Percentiles rank a stretch among this genome's conserved stretches.
Conservation (phyloP, 2,797 vertebrate species). For the Zalophus californianus region DNA sequence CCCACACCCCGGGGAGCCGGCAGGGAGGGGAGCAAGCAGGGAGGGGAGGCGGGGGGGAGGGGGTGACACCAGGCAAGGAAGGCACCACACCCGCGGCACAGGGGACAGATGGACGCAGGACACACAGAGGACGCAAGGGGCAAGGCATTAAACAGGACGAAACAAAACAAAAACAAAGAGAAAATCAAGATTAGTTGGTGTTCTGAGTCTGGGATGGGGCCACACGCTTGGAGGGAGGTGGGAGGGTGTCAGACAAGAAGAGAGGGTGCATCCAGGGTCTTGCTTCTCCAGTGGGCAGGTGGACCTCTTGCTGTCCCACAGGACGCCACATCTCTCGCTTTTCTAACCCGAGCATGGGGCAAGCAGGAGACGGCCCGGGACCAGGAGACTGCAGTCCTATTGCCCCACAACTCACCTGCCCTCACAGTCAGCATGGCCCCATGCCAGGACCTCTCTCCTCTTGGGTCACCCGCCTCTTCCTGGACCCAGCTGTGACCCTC, state of each 20-base stretch:
- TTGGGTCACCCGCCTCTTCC: not conserved
- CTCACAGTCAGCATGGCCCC: not conserved
- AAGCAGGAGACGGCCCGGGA: not conserved
- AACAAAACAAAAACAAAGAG: conserved; percentile 82
- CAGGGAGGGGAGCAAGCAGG: conserved; percentile 66
- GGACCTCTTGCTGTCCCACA: not conserved
- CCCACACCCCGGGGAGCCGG: conserved; percentile 76
- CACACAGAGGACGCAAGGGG: conserved; percentile 65
- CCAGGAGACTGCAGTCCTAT: not conserved
- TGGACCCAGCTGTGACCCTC: not conserved
- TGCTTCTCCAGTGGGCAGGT: not conserved
- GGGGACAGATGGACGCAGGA: conserved; percentile 68
- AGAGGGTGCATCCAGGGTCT: not conserved
- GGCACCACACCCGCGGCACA: conserved; percentile 76
- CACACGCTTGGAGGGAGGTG: not conserved
- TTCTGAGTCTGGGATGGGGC: not conserved
- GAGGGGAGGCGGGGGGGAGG: conserved; percentile 34
- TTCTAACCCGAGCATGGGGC: not conserved
- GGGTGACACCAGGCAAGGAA: conserved; percentile 64
- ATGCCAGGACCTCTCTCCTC: not conserved
- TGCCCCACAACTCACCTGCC: not conserved
- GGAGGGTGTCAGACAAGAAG: not conserved
- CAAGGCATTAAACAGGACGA: conserved; percentile 81
- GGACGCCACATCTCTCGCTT: not conserved
- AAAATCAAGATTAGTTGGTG: conserved; percentile 83